phyloP scores from a whole-genome alignment of 2,888 invertebrate species.

The Orthosia gothica region DNA sequence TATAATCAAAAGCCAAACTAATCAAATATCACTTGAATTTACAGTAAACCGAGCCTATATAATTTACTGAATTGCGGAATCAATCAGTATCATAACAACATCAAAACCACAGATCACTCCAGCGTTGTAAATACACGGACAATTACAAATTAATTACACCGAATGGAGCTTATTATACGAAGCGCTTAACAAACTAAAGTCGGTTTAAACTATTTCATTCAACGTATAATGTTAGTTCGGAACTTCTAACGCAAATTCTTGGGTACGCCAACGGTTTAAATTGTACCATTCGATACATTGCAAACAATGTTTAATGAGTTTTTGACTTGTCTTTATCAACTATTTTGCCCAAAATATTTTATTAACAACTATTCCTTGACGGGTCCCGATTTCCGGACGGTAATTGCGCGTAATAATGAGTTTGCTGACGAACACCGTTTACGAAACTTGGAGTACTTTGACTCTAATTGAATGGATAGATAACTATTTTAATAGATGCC shows the following conservation, averaged over 20 bases:
- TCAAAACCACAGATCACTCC: conserved; percentile 53
- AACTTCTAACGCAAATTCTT: conserved; percentile 75
- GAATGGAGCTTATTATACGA: conserved; percentile 75
- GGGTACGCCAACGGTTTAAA: conserved; percentile 69
- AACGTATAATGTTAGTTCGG: conserved; percentile 73
- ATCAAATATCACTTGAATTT: not conserved
- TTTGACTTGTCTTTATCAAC: conserved; percentile 59
- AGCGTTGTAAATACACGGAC: conserved; percentile 45
- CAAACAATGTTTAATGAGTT: conserved; percentile 69
- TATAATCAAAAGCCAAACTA: not conserved
- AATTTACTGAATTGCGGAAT: conserved; percentile 37
- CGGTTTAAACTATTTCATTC: conserved; percentile 78
- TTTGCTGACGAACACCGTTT: conserved; percentile 44
- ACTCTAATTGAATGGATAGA: conserved; percentile 33
- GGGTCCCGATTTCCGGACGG: conserved; percentile 8
- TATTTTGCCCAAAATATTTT: conserved; percentile 54
- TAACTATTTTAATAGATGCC: conserved; percentile 50
- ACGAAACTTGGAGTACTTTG: conserved; percentile 38
- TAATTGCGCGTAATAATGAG: conserved; percentile 48
- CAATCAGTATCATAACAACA: conserved; percentile 43
- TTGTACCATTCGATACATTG: conserved; percentile 71
- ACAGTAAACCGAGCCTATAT: conserved; percentile 13
- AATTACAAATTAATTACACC: conserved; percentile 68
- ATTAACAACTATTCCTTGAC: conserved; percentile 41
- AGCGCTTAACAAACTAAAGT: conserved; percentile 75